These are phyloP conservation scores for Heliconius sara DNA, from an alignment of 2,888 invertebrate genomes.

Conservation along the genomic window DNA sequence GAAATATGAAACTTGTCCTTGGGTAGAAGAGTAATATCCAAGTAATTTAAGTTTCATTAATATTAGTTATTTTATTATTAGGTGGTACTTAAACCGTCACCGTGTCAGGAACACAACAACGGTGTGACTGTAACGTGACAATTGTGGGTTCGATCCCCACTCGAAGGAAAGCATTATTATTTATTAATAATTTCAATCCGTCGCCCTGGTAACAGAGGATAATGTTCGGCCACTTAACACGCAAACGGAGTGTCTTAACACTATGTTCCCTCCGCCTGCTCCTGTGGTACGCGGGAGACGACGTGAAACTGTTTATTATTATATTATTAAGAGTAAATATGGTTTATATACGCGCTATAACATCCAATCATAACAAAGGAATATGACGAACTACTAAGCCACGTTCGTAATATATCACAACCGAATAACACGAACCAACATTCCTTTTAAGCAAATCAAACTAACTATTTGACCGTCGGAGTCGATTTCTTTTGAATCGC, in stretches of 20 bases:
- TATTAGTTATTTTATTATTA: background rate
- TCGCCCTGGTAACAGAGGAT: too few species aligned
- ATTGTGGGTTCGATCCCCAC: too few species aligned
- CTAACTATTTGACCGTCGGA: slow-evolving; percentile 38
- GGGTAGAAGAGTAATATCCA: background rate
- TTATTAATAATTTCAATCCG: background rate
- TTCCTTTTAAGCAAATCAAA: slow-evolving; percentile 34
- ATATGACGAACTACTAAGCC: background rate
- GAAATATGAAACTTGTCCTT: background rate
- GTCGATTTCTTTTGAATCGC: slow-evolving; percentile 45
- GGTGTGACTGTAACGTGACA: too few species aligned
- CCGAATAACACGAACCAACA: slow-evolving; percentile 15
- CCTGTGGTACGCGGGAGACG: background rate
- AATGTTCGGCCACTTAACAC: too few species aligned
- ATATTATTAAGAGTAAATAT: too few species aligned
- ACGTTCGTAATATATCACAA: slow-evolving; percentile 18
- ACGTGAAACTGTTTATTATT: too few species aligned
- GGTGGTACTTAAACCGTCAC: too few species aligned
- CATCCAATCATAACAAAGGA: background rate
- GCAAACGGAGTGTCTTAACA: too few species aligned
- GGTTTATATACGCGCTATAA: background rate
- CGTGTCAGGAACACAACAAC: too few species aligned
- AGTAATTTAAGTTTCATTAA: background rate
- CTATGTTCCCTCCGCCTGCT: too few species aligned
- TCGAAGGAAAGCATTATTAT: too few species aligned